Evolutionary conservation across 2,888 invertebrate genomes (phyloP).

Genomic region (Drosophila pseudotalamancana): DNA sequence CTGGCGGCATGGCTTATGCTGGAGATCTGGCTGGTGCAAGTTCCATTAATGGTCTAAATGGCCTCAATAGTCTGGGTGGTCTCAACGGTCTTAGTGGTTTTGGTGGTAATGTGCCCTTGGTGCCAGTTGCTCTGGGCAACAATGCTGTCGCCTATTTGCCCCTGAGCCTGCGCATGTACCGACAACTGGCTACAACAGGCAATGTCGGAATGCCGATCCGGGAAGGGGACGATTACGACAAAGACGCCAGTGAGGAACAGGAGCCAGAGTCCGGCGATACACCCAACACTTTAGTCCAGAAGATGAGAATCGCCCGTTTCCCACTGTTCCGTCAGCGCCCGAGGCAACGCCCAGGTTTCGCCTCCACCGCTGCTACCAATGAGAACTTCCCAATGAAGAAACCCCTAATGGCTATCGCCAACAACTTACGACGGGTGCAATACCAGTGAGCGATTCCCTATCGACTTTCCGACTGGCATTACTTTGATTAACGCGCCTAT

Average conservation of each 20-base stretch:
- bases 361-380: background rate
- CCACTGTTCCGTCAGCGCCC: constrained; percentile 32
- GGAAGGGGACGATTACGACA: constrained; percentile 31
- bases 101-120: constrained; percentile 42
- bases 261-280: background rate
- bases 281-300: background rate
- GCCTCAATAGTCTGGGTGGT: background rate
- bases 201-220: constrained; percentile 5
- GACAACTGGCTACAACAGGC: constrained; percentile 30
- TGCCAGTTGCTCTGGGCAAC: constrained; percentile 57
- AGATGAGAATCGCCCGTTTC: background rate
- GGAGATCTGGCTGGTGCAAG: background rate
- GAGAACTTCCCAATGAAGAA: constrained; percentile 13
- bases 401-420: constrained; percentile 53
- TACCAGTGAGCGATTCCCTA: constrained; percentile 22
- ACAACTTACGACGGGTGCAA: constrained; percentile 59
- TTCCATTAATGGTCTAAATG: background rate
- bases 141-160: constrained; percentile 64
- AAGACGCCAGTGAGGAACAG: too few species aligned
- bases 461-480: background rate
- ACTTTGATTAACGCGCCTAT: background rate
- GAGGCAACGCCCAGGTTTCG: constrained; percentile 23
- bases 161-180: constrained; percentile 53
- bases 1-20: background rate
- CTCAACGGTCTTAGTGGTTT: background rate